Base-by-base conservation (phyloP, 1,140 invertebrate species). In the Lepidostoma basale region DNA sequence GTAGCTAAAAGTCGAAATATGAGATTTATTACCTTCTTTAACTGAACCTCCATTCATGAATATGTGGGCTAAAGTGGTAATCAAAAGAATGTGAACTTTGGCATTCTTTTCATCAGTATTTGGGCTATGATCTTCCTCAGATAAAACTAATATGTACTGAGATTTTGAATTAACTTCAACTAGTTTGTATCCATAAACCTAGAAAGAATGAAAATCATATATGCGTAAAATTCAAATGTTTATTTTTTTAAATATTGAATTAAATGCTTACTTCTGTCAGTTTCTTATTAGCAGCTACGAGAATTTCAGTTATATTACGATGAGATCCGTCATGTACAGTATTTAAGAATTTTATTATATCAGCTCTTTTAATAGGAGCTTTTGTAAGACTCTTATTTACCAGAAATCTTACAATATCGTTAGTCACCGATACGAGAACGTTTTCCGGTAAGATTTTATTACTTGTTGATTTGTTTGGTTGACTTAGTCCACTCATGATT, bases 161-260 rank as follows among this genome's bases (percentile, higher is more conserved):
- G 22, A 30, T 65, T 72, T 72, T 10, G 52, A 12, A 60, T 56
- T 52, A 9, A 68, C 1, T 30, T 64, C 45, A 20, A 56, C n/a
- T 60, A 72, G 26, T 42, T 60, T 72, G 16, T 36, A 72, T 22
- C 69, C 65, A 40, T 72, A 72, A 9, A 72, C 62, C 69, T 72
- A n/a, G 26, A 67, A 71, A 8, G 16, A 54, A 58, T 18, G 20
- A 36, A 3, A 22, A n/a, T n/a, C n/a, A n/a, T n/a, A n/a, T n/a
- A n/a, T n/a, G n/a, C n/a, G n/a, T n/a, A n/a, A n/a, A n/a, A n/a
- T n/a, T 52, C 39, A 42, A 18, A 47, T 3, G 3, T 1, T 23
- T 1, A 0, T 20, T 47, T 47, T 47, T 47, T 9, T 8, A 56
- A 56, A n/a, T 8, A 18, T 30, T 18, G 26, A 6, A 28, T 8